Evolutionary conservation across 2,113 vertebrate species (phyloP).

Genomic region (Harpagus bidentatus): DNA sequence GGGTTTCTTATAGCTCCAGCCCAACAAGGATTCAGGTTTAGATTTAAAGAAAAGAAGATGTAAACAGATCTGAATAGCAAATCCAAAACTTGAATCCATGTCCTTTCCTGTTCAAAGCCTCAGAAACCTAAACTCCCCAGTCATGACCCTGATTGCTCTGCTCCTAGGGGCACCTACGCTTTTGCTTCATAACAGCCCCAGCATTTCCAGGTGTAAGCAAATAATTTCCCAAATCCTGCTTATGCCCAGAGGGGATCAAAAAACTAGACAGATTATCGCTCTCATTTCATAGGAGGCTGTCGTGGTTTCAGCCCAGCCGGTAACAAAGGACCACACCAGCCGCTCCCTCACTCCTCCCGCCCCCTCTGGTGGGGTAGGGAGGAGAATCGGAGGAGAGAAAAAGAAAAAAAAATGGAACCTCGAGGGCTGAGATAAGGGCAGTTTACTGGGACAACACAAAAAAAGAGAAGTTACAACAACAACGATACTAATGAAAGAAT

Average conservation of each 20-base stretch:
- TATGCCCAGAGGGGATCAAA: neutral
- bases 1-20: neutral
- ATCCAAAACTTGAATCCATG: neutral
- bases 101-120: neutral
- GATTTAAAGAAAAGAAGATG: neutral
- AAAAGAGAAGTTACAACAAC: no score
- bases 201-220: neutral
- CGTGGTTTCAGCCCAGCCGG: no score
- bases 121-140: neutral
- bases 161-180: rapidly evolving
- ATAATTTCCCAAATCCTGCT: neutral
- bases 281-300: neutral
- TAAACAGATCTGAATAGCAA: neutral
- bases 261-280: neutral
- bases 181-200: neutral
- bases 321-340: no score
- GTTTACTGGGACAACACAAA: no score
- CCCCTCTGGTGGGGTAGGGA: no score
- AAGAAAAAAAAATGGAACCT: no score
- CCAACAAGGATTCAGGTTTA: neutral
- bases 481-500: no score
- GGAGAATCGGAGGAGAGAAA: no score
- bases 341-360: no score
- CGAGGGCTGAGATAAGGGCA: no score
- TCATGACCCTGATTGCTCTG: neutral